Base-by-base conservation (phyloP, 2,113 vertebrate genomes). In the Pygoscelis adeliae region DNA sequence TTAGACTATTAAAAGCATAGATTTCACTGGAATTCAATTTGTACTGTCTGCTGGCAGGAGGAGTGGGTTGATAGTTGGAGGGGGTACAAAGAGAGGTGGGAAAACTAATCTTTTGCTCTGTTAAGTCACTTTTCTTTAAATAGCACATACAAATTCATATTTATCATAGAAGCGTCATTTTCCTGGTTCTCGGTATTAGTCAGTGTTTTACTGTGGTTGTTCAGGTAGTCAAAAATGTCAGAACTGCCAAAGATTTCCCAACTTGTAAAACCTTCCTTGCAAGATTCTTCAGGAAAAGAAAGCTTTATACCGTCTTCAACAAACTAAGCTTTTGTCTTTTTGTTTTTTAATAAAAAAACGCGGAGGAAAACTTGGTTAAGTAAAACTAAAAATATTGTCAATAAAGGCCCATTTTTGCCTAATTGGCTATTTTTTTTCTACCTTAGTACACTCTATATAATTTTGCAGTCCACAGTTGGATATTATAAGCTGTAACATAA, bases 41-140 rank as follows among this genome's bases (percentile, higher is more conserved):
- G 70, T 90, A 81, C 89, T 85, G 73, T 95, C 67, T 97, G 78
- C 62, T 96, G 82, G 27, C 78, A 89, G 85, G 62, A 84, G 70
- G 52, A 73, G 23, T 67, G 40, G 50, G 23, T 58, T 94, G 42
- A 40, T 91, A 82, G 72, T 87, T 58, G 58, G 80, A 50, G 78
- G 15, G 20, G 29, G 62, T 90, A 76, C 46, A 89, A 73, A 82
- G 74, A 94, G 12, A 73, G 85, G 52, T 82, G 90, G 42, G 58
- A 90, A 96, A 92, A 94, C 29, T 38, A 77, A 87, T 95, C 56
- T 94, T 83, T 96, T 94, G 38, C 96, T 96, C 87, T 82, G 40
- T 97, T 94, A 95, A 81, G 65, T 96, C 89, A 52, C 49, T 87
- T 97, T 79, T 93, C 66, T 93, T 87, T 81, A 87, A 87, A 67